Base-by-base conservation (phyloP, 2,797 vertebrate genomes). In the Lepilemur ruficaudatus region DNA sequence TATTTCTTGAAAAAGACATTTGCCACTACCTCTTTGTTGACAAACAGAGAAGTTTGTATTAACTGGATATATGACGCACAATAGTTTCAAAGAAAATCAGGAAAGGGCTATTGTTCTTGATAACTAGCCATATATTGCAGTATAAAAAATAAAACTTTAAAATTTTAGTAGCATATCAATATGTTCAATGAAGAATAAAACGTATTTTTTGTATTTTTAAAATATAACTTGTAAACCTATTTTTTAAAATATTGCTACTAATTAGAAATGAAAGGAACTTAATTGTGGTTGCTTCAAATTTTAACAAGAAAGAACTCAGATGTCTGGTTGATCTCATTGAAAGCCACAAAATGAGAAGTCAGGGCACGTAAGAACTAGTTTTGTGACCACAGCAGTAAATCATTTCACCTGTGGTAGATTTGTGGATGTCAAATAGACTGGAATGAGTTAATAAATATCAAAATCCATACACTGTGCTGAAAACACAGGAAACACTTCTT, bases 1-100 rank as follows among this genome's bases (percentile, higher is more conserved):
- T 92, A 78, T 72, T 89, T 18, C 32, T 50, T 93, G 50, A 85
- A 87, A 93, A 89, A 94, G 91, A 82, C 22, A 87, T 92, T 86
- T 93, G 6, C 48, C 55, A 72, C n/a, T n/a, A 43, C 3, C 55
- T 92, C 14, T 63, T 25, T 61, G 41, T 30, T 80, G 67, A n/a
- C 50, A 90, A 82, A 79, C 28, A 88, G 22, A n/a, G 20, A 75
- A 67, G 0, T 38, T 38, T 38, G 38, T 7, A 57, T 67, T 52
- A 75, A 85, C 30, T 78, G 23, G 13, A 43, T 78, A 80, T 6
- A 59, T 25, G 23, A 85, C 32, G 8, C 15, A 73, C 6, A 52
- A 2, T 10, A 11, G 4, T 82, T 90, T 78, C 70, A 89, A 38
- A 79, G 52, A 92, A 78, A 95, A 82, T 63, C 13, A 86, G n/a